phyloP scores from a whole-genome alignment of 2,113 vertebrate species.

The Ciconia boyciana region DNA sequence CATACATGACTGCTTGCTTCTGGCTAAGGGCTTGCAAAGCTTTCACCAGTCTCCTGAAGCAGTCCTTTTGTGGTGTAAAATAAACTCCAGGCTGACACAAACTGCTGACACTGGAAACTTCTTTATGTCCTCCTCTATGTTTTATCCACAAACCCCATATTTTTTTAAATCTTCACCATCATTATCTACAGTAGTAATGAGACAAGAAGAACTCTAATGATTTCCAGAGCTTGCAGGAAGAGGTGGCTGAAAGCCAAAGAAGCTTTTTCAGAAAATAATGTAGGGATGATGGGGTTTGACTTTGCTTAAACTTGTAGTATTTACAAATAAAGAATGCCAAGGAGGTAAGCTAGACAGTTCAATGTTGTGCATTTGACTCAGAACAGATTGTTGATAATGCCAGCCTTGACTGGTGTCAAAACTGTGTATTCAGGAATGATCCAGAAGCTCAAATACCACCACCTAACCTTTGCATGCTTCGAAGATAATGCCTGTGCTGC shows the following conservation, averaged over 20 bases:
- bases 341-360: not conserved
- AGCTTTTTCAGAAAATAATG: not conserved
- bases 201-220: not conserved
- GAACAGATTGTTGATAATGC: not conserved
- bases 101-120: constrained; percentile 22
- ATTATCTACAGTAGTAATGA: constrained; percentile 4
- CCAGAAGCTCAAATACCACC: not conserved
- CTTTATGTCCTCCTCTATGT: not conserved
- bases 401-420: not conserved
- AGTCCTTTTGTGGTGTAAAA: constrained; percentile 19
- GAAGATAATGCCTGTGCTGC: not conserved
- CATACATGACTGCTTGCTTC: not conserved
- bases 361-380: not conserved
- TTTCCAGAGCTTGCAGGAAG: constrained; percentile 30
- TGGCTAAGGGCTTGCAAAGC: not conserved
- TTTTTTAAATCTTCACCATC: not conserved
- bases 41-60: not conserved
- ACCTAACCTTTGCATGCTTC: not conserved
- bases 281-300: not conserved
- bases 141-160: not conserved
- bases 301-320: not conserved
- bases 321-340: not conserved
- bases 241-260: not conserved
- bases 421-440: not conserved
- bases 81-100: constrained; percentile 11